Evolutionary conservation across 2,797 vertebrate species (phyloP), one percentile per base, ranked within the genome.

Genomic region (Halcyon leucocephala): DNA sequence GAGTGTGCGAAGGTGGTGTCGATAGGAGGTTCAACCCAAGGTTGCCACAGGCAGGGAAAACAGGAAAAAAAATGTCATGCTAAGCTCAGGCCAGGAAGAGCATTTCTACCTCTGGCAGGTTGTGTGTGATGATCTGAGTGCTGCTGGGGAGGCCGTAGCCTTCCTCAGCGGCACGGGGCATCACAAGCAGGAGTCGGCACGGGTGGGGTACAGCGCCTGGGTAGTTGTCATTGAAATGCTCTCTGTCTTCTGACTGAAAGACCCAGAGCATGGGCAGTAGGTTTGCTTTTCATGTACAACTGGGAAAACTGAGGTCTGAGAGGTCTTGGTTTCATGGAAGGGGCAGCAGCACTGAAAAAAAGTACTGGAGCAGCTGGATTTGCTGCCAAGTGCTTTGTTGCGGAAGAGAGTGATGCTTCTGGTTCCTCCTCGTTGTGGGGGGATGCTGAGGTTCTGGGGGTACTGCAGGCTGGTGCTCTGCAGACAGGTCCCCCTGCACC

Each of bases 1-100:
- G 17, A 3, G 1, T 26, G 19, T 49, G 12, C 0, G 0, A 82
- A 65, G 42, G 33, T 0, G 9, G 12, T 60, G 41, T 19, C 14
- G 51, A 61, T 22, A n/a, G 33, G 64, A 85, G 39, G 33, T 60
- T 87, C 33, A 69, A 51, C 39, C 24, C 14, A 14, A 42, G 26
- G 74, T 69, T 76, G 33, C 35, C 52, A 44, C 44, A 18, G 24
- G n/a, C 9, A 64, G 39, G 14, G 21, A 74, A 84, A 42, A 31
- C 6, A 33, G 49, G 14, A 52, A 35, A 33, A 76, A 16, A 55
- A 54, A 12, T 41, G 24, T 46, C 17, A 2, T 3, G 44, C 46
- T 41, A n/a, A 76, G 44, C 37, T 70, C 22, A 16, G 87, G 25
- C 42, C 17, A 29, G 51, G 44, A 77, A 37, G 31, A 48, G 71